Evolutionary conservation across 2,888 invertebrate species (phyloP), one percentile per base, ranked within the genome.

Genomic region (Nephrocerus scutellatus): DNA sequence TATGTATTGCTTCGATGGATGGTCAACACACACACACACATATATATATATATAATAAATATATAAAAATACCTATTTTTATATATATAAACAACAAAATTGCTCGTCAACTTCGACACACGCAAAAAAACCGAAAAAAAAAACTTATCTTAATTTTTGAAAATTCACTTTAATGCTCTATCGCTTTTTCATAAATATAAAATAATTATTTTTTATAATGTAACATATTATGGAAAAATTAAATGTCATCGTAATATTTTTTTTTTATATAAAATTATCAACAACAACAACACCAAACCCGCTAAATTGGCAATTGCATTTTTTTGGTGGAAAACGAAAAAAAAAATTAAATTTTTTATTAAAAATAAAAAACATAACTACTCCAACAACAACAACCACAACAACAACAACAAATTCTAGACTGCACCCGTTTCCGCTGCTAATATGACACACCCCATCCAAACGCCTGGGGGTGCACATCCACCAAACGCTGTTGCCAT

Each of bases 401-500:
- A 41, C 29, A 20, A 41, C 45, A 47, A 47, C 24, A 41, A 40
- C 38, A 40, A 46, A 43, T 31, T n/a, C 48, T 41, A 63, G 66
- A 62, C 56, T 53, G 60, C 64, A 63, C 62, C 67, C 51, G 59
- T 65, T 59, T 53, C 62, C 56, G 63, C 61, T 55, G 57, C 57
- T 48, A 57, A 56, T 53, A 47, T 60, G 56, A 57, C 62, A 61
- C 71, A 72, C 68, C 62, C 58, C 57, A 59, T 60, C 54, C 51
- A 54, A 55, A 57, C 63, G 55, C 60, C 60, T 48, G 60, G 59
- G 76, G 76, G 79, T 74, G 67, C 72, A 49, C 66, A 66, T 66
- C 63, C 77, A 72, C 76, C 82, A 72, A 76, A 78, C 73, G 75
- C 72, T 73, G 74, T 60, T 47, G 52, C 57, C 50, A 56, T 60